Evolutionary conservation across 2,888 invertebrate species (phyloP), one percentile per base, ranked within the genome.

Genomic region (Apodemia hepburni): DNA sequence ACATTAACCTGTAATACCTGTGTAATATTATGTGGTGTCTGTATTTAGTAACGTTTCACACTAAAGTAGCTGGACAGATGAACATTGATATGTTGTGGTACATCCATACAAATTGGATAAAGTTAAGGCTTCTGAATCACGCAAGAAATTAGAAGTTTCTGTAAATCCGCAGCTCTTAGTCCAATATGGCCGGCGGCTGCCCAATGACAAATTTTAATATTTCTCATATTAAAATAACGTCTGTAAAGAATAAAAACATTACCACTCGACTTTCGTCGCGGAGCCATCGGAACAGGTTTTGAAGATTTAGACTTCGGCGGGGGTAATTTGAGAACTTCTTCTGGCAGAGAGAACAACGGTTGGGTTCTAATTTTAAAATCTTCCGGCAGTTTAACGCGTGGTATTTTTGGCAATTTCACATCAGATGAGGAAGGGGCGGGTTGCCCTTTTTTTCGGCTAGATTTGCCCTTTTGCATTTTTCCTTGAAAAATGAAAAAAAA

Each of bases 281-380:
- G 75, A 29, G 71, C 72, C 27, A 74, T 82, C n/a, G 79, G 73
- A 33, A 78, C 75, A 71, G 82, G 81, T 61, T 74, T 67, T 71
- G 79, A 84, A 6, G 82, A 81, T 22, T 81, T 87, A 22, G 77
- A 74, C 61, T 76, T 80, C 29, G 86, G 81, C 42, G 85, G 79
- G 35, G 91, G 90, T 65, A 93, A 80, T 69, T 90, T 87, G 29
- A 92, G 76, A 62, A 95, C 81, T 79, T 94, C 92, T 59, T 94
- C 93, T 0, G 95, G 95, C 61, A 95, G 77, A 2, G 94, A 92
- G 80, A 94, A 94, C 63, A 94, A 73, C 0, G 93, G 93, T 61
- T 92, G 86, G 22, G 93, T 90, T 66, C 92, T 80, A 65, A 93
- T 87, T 78, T 93, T 92, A 69, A 92, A 93, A 74, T 93, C 93